phyloP scores from a whole-genome alignment of 2,113 vertebrate genomes.

The Nycticorax nycticorax region DNA sequence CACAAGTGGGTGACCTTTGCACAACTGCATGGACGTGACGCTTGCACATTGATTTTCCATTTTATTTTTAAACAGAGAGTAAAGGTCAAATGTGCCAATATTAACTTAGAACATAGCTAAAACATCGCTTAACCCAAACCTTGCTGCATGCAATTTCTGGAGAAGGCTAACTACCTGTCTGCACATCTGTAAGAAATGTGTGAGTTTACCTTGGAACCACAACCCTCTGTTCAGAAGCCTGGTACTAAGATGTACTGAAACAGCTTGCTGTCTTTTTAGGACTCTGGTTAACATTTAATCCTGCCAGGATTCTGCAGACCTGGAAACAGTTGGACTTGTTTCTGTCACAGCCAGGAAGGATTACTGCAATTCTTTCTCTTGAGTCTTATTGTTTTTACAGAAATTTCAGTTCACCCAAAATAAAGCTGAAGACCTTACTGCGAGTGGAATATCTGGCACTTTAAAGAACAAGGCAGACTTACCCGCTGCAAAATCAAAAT shows the following conservation, averaged over 20 bases:
- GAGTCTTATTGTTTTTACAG: background rate
- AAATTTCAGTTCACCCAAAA: background rate
- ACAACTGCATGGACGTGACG: accelerated
- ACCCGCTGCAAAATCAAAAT: background rate
- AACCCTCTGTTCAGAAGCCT: background rate
- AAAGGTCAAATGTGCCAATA: background rate
- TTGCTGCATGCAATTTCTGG: background rate
- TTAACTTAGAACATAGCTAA: background rate
- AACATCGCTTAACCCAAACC: background rate
- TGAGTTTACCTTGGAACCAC: background rate
- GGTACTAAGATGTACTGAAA: background rate
- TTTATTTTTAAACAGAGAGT: background rate
- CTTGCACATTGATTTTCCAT: background rate
- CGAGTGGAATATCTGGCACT: background rate
- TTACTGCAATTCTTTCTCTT: background rate
- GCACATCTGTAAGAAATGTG: background rate
- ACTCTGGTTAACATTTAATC: background rate
- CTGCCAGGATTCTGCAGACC: background rate
- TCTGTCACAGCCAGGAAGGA: slow-evolving; percentile 5
- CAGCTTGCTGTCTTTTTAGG: slow-evolving; percentile 5
- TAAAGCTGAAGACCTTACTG: background rate
- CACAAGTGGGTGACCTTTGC: background rate
- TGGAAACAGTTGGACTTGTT: background rate
- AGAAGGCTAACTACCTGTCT: background rate
- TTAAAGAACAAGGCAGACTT: background rate